phyloP scores from a whole-genome alignment of 2,888 invertebrate genomes.

The Anoplius nigerrimus region DNA sequence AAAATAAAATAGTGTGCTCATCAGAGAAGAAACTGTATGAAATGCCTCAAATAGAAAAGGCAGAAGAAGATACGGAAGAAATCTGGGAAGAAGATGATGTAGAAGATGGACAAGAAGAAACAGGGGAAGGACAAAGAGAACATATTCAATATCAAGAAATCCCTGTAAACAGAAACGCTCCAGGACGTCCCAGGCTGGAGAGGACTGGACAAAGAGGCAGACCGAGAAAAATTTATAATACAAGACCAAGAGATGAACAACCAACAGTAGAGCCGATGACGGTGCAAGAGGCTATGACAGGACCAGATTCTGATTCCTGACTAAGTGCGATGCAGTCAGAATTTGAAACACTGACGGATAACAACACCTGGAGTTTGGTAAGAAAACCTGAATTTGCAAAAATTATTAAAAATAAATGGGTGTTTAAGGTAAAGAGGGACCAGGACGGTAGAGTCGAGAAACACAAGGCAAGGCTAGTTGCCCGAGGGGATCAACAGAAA shows the following conservation, averaged over 20 bases:
- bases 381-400: too few relatives aligned
- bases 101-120: conserved; percentile 3
- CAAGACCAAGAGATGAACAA: background rate
- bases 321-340: background rate
- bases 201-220: conserved; percentile 73
- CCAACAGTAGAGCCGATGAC: background rate
- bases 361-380: conserved; percentile 30
- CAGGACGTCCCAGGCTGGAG: conserved; percentile 38
- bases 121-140: too few relatives aligned
- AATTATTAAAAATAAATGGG: too few relatives aligned
- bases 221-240: background rate
- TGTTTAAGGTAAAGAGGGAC: too few relatives aligned
- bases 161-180: conserved; percentile 7
- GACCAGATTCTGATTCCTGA: too few relatives aligned
- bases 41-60: background rate
- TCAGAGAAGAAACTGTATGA: background rate
- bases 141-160: too few relatives aligned
- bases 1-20: too few relatives aligned
- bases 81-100: background rate
- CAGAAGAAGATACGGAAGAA: background rate
- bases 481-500: conserved; percentile 29
- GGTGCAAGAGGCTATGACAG: conserved; percentile 15
- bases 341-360: too few relatives aligned
- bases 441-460: too few relatives aligned
- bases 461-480: conserved; percentile 36